Evolutionary conservation across 2,888 invertebrate species (phyloP).

Genomic region (Sepioteuthis lessoniana): DNA sequence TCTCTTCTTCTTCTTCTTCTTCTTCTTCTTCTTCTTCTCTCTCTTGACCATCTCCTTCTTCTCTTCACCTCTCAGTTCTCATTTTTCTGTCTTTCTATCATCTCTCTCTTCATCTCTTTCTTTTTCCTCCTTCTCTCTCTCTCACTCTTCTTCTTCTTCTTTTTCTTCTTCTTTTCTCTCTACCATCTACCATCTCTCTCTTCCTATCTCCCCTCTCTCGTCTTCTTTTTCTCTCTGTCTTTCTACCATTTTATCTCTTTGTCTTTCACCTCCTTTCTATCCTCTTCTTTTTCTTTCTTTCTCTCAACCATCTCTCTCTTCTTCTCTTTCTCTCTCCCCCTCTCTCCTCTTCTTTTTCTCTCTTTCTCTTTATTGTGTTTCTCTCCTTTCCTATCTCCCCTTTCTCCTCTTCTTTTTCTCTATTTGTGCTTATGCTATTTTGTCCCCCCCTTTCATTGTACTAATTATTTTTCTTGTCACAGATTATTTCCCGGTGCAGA

Average conservation of each 20-base stretch:
- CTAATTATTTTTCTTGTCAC: constrained; percentile 44
- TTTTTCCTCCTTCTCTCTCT: neutral
- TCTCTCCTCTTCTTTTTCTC: neutral
- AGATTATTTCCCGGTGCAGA: constrained; percentile 43
- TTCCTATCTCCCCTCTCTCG: neutral
- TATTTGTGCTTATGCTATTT: neutral
- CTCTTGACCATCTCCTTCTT: neutral
- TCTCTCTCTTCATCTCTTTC: neutral
- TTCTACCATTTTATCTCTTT: neutral
- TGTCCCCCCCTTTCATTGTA: neutral
- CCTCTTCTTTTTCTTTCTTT: too few relatives aligned
- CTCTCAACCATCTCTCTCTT: too few relatives aligned
- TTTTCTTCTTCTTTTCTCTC: neutral
- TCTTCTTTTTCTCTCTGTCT: neutral
- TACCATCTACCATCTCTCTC: too few relatives aligned
- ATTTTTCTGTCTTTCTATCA: neutral
- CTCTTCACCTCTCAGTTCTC: neutral
- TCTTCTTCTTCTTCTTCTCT: neutral
- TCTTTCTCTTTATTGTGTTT: too few relatives aligned
- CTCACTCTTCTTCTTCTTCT: neutral
- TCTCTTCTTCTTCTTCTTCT: neutral
- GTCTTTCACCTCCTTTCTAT: neutral
- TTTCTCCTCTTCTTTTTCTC: neutral
- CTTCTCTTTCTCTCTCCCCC: neutral
- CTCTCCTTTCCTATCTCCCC: neutral